Evolutionary conservation across 1,140 invertebrate genomes (phyloP), one percentile per base, ranked within the genome.

Genomic region (Planococcus citri): DNA sequence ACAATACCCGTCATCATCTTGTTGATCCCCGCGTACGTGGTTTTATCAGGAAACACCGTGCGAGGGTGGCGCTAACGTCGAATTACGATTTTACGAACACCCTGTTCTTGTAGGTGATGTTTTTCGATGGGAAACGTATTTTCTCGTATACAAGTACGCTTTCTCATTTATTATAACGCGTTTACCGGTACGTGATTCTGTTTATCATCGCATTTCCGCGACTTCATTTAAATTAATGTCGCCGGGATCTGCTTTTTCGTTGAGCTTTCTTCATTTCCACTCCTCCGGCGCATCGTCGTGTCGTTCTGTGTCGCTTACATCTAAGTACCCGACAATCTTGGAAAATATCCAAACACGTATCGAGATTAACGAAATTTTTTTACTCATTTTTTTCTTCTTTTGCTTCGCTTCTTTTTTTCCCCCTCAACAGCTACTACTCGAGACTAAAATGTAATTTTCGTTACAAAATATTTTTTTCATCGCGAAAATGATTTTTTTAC

Each of bases 151-250:
- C 20, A 25, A 64, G 60, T 64, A 64, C 60, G 60, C 25, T 64
- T 64, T 64, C 60, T 64, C 60, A 64, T 64, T 64, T 64, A 64
- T 64, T 64, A 64, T 25, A 64, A 64, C 60, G 60, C 60, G 60
- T 64, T 64, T 64, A 27, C 60, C 25, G 60, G 60, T 25, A 64
- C 60, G 60, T 64, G 60, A 64, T 64, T 64, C 60, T 27, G 60
- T 64, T 64, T 64, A 64, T 64, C 60, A 64, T 27, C 60, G 60
- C 25, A 64, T 64, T 64, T 64, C 60, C 60, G 60, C 60, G 60
- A 64, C 60, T 64, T 64, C 60, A 64, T 64, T 64, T 64, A 64
- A 64, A 64, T 64, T 64, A 64, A 64, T 64, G 60, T 64, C 60
- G 60, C 25, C 21, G 2, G 22, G 25, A 25, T 64, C 60, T 27